phyloP scores from a whole-genome alignment of 2,797 vertebrate species.

The Hapalemur alaotrensis region DNA sequence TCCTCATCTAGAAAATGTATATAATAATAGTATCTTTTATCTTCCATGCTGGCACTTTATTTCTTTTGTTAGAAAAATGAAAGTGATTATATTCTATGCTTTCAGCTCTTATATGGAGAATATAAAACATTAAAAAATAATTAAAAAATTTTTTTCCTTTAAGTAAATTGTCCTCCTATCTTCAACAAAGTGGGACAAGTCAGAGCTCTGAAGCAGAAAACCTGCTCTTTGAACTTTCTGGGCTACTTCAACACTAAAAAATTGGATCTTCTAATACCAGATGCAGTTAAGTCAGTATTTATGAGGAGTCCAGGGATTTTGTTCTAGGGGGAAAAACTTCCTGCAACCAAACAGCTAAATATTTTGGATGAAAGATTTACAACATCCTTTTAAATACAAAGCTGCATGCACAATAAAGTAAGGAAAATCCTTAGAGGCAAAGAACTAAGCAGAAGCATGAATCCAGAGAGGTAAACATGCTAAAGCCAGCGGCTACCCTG shows the following conservation, averaged over 20 bases:
- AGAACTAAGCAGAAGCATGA: constrained; percentile 72
- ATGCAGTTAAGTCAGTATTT: constrained; percentile 47
- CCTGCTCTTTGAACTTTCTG: constrained; percentile 48
- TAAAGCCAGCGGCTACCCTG: constrained; percentile 63
- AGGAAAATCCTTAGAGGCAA: constrained; percentile 60
- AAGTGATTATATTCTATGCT: constrained; percentile 14
- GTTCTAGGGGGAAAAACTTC: constrained; percentile 1
- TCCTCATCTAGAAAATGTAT: not conserved
- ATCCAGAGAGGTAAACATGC: constrained; percentile 66
- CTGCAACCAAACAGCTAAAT: constrained; percentile 68
- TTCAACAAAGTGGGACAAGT: constrained; percentile 36
- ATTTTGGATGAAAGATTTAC: constrained; percentile 74
- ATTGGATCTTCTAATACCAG: constrained; percentile 26
- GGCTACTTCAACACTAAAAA: constrained; percentile 10
- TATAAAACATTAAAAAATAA: constrained; percentile 40
- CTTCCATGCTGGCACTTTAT: not conserved
- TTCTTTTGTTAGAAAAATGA: constrained; percentile 41
- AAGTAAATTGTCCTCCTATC: constrained; percentile 22
- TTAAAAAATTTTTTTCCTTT: not conserved
- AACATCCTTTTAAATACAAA: constrained; percentile 71
- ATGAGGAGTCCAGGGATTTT: constrained; percentile 49
- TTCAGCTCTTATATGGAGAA: constrained; percentile 12
- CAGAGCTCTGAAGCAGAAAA: constrained; percentile 38
- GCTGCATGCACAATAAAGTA: constrained; percentile 70
- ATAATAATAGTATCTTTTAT: not conserved